Conservation (phyloP, 2,888 invertebrate genomes). For the Panzeria rudis region DNA sequence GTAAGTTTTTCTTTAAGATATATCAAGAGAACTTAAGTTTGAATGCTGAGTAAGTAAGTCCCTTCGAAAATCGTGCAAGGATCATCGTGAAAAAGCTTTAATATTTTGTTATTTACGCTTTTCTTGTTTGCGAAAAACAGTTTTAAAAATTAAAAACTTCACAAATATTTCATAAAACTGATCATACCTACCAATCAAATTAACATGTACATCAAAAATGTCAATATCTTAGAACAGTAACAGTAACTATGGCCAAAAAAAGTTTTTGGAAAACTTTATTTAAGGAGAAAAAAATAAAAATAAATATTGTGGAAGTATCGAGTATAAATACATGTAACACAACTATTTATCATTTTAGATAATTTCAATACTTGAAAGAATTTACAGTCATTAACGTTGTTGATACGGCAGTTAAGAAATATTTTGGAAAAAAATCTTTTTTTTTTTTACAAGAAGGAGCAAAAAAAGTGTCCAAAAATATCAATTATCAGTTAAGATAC, state of each 20-base stretch:
- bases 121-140: too few relatives aligned
- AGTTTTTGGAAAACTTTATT: not conserved
- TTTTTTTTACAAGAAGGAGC: slow-evolving; percentile 25
- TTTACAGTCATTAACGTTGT: slow-evolving; percentile 16
- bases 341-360: slow-evolving; percentile 59
- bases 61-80: too few relatives aligned
- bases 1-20: too few relatives aligned
- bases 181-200: not conserved
- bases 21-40: too few relatives aligned
- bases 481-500: slow-evolving; percentile 43
- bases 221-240: slow-evolving; percentile 6
- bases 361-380: slow-evolving; percentile 55
- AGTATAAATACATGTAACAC: slow-evolving; percentile 52
- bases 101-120: too few relatives aligned
- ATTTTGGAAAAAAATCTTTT: not conserved
- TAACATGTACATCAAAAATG: not conserved
- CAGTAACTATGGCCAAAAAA: slow-evolving; percentile 5
- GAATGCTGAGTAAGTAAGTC: too few relatives aligned
- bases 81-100: too few relatives aligned
- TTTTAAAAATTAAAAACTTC: too few relatives aligned
- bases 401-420: slow-evolving; percentile 20
- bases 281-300: not conserved
- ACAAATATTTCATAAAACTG: slow-evolving; percentile 1
- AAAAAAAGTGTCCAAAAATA: not conserved
- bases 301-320: not conserved